Conservation (phyloP, 2,888 invertebrate genomes). For the Hirtodrosophila alboralis region DNA sequence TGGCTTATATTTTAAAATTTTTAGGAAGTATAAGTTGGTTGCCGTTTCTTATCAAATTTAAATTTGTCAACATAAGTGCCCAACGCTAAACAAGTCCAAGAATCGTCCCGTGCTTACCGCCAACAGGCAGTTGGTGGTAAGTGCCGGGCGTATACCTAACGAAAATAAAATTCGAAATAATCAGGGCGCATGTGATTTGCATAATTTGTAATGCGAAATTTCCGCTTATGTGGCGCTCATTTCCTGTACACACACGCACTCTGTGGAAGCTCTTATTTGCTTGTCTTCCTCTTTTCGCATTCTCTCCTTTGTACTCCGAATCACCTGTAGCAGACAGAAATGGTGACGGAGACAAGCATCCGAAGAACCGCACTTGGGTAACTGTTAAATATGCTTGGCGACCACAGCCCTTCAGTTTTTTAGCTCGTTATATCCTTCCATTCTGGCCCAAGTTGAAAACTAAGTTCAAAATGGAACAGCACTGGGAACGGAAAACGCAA, state of each 20-base stretch:
- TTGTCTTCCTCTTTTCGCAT: too few species aligned
- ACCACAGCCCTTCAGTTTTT: slow-evolving; percentile 35
- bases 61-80: too few species aligned
- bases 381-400: slow-evolving; percentile 75
- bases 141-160: slow-evolving; percentile 27
- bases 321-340: slow-evolving; percentile 23
- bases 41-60: too few species aligned
- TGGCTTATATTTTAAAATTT: too few species aligned
- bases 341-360: background rate
- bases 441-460: slow-evolving; percentile 24
- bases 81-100: too few species aligned
- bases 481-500: background rate
- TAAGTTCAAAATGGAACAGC: slow-evolving; percentile 13
- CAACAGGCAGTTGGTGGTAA: background rate
- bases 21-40: too few species aligned
- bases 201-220: slow-evolving; percentile 79
- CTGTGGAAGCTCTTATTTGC: slow-evolving; percentile 8
- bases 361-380: slow-evolving; percentile 53
- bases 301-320: slow-evolving; percentile 13
- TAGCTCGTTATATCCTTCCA: slow-evolving; percentile 42
- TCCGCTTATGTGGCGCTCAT: slow-evolving; percentile 73
- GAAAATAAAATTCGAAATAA: slow-evolving; percentile 52
- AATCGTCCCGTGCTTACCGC: too few species aligned
- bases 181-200: slow-evolving; percentile 72
- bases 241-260: slow-evolving; percentile 52